A percentile compares a stretch with the other conserved stretches of the same genome.
Evolutionary conservation across 2,797 vertebrate species (phyloP).

Genomic region (Anguilla megastoma): DNA sequence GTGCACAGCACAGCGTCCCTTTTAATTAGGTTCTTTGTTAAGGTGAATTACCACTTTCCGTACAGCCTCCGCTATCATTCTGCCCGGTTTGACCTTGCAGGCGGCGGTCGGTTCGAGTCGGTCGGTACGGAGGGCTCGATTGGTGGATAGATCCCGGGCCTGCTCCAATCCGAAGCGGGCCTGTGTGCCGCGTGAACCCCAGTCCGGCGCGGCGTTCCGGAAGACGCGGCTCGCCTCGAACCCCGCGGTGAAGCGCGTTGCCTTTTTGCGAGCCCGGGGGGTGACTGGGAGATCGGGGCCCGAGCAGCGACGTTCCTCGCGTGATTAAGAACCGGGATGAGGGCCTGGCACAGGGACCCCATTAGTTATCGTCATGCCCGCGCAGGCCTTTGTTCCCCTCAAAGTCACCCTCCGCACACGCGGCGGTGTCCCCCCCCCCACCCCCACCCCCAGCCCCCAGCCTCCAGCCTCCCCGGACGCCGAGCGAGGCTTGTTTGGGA

Average conservation of each 20-base stretch:
- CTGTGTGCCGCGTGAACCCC: neutral
- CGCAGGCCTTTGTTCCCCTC: conserved; percentile 43
- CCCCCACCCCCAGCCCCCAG: too few relatives aligned
- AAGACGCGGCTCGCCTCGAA: neutral
- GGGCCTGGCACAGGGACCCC: neutral
- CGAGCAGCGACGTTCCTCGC: neutral
- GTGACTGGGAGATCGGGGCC: neutral
- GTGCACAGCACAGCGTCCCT: neutral
- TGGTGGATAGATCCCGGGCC: neutral
- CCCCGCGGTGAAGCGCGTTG: neutral
- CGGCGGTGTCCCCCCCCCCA: conserved; percentile 23
- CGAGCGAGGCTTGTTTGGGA: conserved; percentile 64
- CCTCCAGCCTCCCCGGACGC: conserved; percentile 28
- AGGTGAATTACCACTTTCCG: neutral
- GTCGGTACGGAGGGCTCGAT: neutral
- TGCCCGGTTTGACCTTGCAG: neutral
- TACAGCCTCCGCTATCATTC: neutral
- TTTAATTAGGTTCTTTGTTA: neutral
- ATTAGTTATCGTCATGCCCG: conserved; percentile 19
- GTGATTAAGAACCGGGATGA: neutral
- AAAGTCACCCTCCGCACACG: conserved; percentile 47
- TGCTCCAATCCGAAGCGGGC: neutral
- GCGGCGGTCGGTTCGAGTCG: neutral
- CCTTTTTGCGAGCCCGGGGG: neutral
- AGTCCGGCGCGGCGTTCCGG: neutral